Conservation (phyloP, 2,797 vertebrate genomes). For the Aythya fuligula region DNA sequence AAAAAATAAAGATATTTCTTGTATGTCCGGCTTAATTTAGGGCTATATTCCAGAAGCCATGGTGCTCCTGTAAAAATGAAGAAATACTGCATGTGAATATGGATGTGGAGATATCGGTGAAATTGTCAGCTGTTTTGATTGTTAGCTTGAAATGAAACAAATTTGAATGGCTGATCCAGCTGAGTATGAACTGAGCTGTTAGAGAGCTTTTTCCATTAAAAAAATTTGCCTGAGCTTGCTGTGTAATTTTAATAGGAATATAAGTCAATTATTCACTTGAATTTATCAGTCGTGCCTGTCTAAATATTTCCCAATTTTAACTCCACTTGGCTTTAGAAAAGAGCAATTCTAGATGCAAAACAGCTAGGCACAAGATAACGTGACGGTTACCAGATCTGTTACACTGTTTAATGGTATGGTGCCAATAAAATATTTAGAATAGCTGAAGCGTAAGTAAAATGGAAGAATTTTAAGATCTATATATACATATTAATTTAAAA, state of each 20-base stretch:
- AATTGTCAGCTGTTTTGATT: conserved; percentile 34
- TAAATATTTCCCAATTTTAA: conserved; percentile 7
- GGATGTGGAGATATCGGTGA: not conserved
- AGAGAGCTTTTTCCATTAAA: not conserved
- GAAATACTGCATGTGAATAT: not conserved
- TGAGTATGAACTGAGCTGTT: not conserved
- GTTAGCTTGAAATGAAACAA: conserved; percentile 28
- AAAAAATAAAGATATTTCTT: not conserved
- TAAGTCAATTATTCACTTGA: not conserved
- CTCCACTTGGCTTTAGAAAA: not conserved
- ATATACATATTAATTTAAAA: not conserved
- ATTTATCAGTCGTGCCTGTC: not conserved
- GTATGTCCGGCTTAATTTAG: not conserved
- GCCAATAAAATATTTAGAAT: not conserved
- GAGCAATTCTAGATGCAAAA: not conserved
- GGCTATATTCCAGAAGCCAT: not conserved
- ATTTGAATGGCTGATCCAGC: conserved; percentile 29
- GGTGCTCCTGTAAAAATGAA: not conserved
- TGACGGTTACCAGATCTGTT: not conserved
- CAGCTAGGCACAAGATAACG: not conserved
- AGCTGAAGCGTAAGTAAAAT: not conserved
- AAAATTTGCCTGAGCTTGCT: not conserved
- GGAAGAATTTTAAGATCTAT: not conserved
- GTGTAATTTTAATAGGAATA: not conserved
- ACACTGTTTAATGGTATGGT: not conserved